Evolutionary conservation across 2,113 vertebrate genomes (phyloP), one percentile per base, ranked within the genome.

Genomic region (Entomyzon cyanotis): DNA sequence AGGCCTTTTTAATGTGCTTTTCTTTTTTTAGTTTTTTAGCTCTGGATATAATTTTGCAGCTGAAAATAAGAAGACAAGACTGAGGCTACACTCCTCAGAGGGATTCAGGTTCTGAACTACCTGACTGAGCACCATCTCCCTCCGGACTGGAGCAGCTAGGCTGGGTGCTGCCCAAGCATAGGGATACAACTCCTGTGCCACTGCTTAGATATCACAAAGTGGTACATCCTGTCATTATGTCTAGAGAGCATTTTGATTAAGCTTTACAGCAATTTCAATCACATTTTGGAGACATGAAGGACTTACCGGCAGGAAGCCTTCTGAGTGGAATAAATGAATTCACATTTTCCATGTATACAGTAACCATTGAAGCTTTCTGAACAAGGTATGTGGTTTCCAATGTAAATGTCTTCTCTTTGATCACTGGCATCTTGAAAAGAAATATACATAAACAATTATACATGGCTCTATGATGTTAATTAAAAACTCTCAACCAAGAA

Each of bases 321-420:
- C 98, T 98, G 99, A 94, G 98, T 98, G 69, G 98, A 98, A 98
- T 98, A 98, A 93, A 98, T 98, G 96, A 99, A 98, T 98, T 99
- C 99, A 94, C 99, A 99, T 82, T 98, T 99, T 52, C 99, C 99
- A 65, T 99, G 99, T 84, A 99, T 98, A 81, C 99, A 99, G 96
- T 99, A 99, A 77, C 98, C 98, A 78, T 98, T 98, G 96, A 98
- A 98, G 96, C 98, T 98, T 95, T 99, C 99, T 60, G 98, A 97
- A 82, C 99, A 99, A 94, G 98, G 98, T 96, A 98, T 97, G 28
- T 99, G 98, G 96, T 98, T 98, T 76, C 99, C 99, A 84, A 98
- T 97, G 87, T 99, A 99, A 97, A 98, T 98, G 37, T 98, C 98
- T 95, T 99, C 99, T 53, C 98, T 98, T 96, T 99, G 98, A 97